Evolutionary conservation across 2,797 vertebrate genomes (phyloP).

Genomic region (Sebastes itinus): DNA sequence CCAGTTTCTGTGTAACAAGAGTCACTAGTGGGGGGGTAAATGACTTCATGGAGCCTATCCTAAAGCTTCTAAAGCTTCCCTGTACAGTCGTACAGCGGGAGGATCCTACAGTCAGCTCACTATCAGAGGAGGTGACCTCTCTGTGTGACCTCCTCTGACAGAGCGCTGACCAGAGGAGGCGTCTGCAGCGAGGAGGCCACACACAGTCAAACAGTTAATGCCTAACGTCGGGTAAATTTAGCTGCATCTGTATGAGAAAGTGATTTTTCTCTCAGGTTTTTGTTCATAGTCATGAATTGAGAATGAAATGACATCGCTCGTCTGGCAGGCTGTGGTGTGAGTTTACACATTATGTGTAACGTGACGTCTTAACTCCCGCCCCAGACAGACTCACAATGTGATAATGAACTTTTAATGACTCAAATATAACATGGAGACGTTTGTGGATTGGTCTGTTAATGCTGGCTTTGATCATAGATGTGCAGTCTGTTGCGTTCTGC

Average conservation of each 20-base stretch:
- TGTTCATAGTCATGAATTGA: neutral
- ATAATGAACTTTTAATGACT: conserved; percentile 15
- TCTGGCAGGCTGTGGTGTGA: conserved; percentile 5
- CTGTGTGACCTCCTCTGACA: conserved; percentile 17
- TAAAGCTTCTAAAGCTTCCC: neutral
- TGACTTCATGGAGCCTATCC: conserved; percentile 40
- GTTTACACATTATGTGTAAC: neutral
- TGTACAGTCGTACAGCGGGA: conserved; percentile 79
- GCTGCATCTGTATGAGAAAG: neutral
- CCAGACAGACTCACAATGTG: neutral
- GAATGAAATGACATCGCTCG: neutral
- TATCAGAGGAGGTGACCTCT: conserved; percentile 79
- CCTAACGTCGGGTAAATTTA: neutral
- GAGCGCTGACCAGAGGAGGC: neutral
- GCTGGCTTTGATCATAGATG: neutral
- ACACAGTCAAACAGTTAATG: neutral
- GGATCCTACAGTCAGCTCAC: conserved; percentile 73
- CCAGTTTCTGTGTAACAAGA: neutral
- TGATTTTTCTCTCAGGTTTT: neutral
- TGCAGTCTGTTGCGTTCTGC: neutral
- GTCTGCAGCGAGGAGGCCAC: neutral
- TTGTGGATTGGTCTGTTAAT: neutral
- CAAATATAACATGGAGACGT: neutral
- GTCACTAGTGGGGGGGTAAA: neutral
- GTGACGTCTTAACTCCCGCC: neutral